phyloP scores from a whole-genome alignment of 2,113 vertebrate species.

The Tenrec ecaudatus region DNA sequence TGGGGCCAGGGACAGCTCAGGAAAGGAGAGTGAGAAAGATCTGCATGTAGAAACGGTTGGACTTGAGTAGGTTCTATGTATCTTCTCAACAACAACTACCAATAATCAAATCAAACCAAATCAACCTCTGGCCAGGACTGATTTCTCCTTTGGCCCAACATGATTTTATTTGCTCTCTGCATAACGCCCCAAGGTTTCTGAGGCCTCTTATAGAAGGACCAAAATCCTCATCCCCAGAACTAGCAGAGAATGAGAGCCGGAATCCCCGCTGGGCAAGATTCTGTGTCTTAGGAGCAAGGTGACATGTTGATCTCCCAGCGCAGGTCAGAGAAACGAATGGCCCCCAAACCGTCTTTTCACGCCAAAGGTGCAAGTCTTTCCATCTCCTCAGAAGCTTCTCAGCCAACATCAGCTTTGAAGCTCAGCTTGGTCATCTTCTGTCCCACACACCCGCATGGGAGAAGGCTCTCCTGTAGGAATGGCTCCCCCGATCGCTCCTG shows the following conservation, averaged over 20 bases:
- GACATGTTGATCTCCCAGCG: not conserved
- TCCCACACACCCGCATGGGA: not conserved
- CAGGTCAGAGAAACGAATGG: not conserved
- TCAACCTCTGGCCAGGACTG: not conserved
- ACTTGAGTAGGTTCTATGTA: not conserved
- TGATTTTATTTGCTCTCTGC: not conserved
- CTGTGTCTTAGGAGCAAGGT: not conserved
- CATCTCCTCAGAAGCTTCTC: not conserved
- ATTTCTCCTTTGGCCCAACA: not conserved
- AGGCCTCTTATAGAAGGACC: not conserved
- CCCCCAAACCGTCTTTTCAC: no score
- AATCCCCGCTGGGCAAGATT: not conserved
- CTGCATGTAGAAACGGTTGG: not conserved
- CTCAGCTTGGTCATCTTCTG: not conserved
- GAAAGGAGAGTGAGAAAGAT: not conserved
- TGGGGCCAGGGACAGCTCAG: not conserved
- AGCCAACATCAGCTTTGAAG: not conserved
- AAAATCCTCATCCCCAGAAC: not conserved
- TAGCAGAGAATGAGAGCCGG: not conserved
- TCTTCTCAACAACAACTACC: not conserved
- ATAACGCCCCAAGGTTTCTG: not conserved
- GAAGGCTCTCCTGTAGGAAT: not conserved
- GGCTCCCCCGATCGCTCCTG: not conserved
- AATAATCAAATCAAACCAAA: not conserved
- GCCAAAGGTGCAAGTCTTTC: not conserved